These are phyloP conservation scores for Patella caerulea DNA, from an alignment of 2,888 invertebrate genomes.

Conservation along the genomic window DNA sequence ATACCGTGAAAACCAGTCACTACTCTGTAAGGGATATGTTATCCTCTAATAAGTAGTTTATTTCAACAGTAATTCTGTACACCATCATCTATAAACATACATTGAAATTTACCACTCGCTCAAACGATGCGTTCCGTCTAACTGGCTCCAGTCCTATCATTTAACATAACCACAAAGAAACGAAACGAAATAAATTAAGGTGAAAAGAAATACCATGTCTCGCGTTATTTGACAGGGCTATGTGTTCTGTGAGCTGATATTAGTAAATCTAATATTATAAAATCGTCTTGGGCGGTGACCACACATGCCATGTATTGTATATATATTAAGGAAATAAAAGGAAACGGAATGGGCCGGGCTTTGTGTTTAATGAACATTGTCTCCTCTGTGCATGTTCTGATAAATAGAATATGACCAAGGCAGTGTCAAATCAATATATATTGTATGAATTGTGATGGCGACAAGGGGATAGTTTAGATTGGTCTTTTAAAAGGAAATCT, in stretches of 20 bases:
- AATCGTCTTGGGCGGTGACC: conserved; percentile 9
- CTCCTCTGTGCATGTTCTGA: no score
- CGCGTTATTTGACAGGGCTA: background rate
- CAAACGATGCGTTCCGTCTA: background rate
- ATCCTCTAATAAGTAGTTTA: conserved; percentile 12
- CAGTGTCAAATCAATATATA: no score
- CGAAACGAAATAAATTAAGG: background rate
- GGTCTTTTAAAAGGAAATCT: no score
- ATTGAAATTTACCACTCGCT: background rate
- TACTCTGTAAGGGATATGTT: background rate
- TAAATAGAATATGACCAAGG: no score
- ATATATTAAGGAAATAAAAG: no score
- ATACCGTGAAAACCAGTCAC: no score
- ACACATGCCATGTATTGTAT: background rate
- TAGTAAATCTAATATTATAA: conserved; percentile 1
- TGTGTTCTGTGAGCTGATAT: background rate
- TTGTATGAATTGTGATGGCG: no score
- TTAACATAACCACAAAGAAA: background rate
- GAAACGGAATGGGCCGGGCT: no score
- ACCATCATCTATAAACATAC: conserved; percentile 9
- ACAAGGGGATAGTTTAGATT: no score
- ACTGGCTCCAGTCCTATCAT: conserved; percentile 5
- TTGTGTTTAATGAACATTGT: no score
- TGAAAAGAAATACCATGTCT: conserved; percentile 5
- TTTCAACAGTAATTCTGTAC: conserved; percentile 9